Base-by-base conservation (phyloP, 1,140 invertebrate genomes). In the Vanessa atalanta region DNA sequence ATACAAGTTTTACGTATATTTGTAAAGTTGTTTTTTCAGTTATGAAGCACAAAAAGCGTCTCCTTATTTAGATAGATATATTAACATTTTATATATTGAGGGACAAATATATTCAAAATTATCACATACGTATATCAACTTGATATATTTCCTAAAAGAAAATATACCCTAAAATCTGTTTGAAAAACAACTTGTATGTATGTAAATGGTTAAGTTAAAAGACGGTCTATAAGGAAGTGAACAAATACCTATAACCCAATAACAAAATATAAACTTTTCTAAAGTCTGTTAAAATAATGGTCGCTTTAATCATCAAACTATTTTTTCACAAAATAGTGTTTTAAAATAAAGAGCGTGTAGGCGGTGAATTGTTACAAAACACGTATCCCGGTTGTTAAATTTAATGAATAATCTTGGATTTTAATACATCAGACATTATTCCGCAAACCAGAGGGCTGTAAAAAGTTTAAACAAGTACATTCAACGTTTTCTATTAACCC, bases 391-490 rank as follows among this genome's bases (percentile, higher is more conserved):
- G 64, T 60, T 60, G 70, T 65, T 8, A 72, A 72, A 55, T 60
- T 71, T 71, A 47, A 72, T 66, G 43, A 60, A 67, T 73, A 47
- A 67, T 61, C 57, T 16, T 60, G 37, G 26, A 43, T 23, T 68
- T 68, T 57, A 47, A 37, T 31, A 9, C 50, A 55, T 43, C 26
- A 55, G 48, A 9, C 69, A 48, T n/a, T 70, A 71, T 72, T 65
- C 70, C 70, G 50, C 70, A 72, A 65, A 72, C 70, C 70, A 47
- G 16, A 16, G 37, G 37, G 70, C 31, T 51, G 61, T 65, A 23
- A 55, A 72, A 71, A 53, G n/a, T 12, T 65, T 3, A 72, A 72
- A 72, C 50, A 65, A 72, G 43, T 71, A 71, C 23, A 71, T 64
- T 53, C n/a, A 63, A 47, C 47, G 57, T 74, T 65, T 47, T 16